phyloP scores from a whole-genome alignment of 2,797 vertebrate species.

The Varecia variegata region DNA sequence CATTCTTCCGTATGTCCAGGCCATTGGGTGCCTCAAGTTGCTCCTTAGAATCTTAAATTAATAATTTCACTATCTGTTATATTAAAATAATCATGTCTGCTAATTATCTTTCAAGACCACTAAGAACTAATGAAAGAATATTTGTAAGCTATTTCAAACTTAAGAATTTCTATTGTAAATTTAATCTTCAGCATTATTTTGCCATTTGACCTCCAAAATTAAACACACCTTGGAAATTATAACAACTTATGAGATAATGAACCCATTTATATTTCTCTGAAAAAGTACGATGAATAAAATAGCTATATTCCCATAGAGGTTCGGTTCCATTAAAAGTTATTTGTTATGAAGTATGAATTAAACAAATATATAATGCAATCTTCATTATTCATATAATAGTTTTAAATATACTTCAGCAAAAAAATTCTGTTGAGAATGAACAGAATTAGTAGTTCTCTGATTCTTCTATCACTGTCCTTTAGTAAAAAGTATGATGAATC shows the following conservation, averaged over 20 bases:
- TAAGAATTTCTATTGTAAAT: neutral
- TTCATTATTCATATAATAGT: neutral
- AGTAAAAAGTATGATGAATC: neutral
- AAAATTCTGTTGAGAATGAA: neutral
- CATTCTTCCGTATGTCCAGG: neutral
- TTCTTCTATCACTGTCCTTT: neutral
- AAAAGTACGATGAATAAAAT: conserved; percentile 16
- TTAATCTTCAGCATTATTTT: conserved; percentile 1
- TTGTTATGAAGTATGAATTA: neutral
- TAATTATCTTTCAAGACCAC: neutral
- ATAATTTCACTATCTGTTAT: neutral
- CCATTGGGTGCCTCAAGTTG: neutral
- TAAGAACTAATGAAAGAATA: neutral
- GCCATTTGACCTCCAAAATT: neutral
- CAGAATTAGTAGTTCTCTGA: neutral
- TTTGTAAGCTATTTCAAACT: neutral
- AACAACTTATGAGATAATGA: conserved; percentile 2
- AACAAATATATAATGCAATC: neutral
- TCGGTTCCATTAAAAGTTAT: conserved; percentile 22
- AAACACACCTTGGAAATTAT: neutral
- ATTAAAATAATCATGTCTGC: neutral
- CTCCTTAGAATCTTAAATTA: conserved; percentile 10
- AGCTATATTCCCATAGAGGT: neutral
- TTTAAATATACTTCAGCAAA: neutral
- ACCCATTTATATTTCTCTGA: neutral